Base-by-base conservation (phyloP, 2,888 invertebrate genomes). In the Cantharis lateralis region DNA sequence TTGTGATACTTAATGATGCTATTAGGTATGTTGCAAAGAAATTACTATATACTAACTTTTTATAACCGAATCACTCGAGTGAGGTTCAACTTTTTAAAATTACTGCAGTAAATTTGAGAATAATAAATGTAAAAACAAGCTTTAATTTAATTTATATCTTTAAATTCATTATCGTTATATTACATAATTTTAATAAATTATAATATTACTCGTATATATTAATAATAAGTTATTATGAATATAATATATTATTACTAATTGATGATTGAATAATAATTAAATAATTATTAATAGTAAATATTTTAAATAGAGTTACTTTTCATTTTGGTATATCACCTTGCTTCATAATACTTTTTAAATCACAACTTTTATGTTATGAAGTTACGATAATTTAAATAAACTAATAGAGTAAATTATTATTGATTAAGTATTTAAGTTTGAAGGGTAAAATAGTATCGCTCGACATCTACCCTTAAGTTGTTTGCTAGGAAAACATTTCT, bases 401-500 rank as follows among this genome's bases (percentile, higher is more conserved):
- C 48, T 48, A 48, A 48, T n/a, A 48, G 48, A 48, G n/a, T 48
- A n/a, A 48, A 48, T 48, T 48, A 48, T 48, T 48, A 48, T 48
- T 48, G 48, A 48, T 48, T 48, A 48, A 48, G 48, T 48, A 48
- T 66, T 66, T n/a, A 66, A 13, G 16, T 66, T 64, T 48, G 70
- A 61, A 32, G 32, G 70, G 15, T 71, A 20, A 61, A 48, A 71
- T 61, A 70, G 15, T 70, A 24, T 62, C n/a, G 20, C 62, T 15
- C 26, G 18, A 74, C 71, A 68, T 66, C 68, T 26, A 66, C 74
- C 72, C 69, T 74, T 72, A 72, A 75, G 71, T 66, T 68, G 69
- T 74, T 77, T 77, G 24, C 74, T 70, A 71, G 72, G 62, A 77
- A 74, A 74, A 77, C 74, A 74, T 72, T 77, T 77, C 74, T 74